phyloP scores from a whole-genome alignment of 2,888 invertebrate species.

The Trissolcus japonicus region DNA sequence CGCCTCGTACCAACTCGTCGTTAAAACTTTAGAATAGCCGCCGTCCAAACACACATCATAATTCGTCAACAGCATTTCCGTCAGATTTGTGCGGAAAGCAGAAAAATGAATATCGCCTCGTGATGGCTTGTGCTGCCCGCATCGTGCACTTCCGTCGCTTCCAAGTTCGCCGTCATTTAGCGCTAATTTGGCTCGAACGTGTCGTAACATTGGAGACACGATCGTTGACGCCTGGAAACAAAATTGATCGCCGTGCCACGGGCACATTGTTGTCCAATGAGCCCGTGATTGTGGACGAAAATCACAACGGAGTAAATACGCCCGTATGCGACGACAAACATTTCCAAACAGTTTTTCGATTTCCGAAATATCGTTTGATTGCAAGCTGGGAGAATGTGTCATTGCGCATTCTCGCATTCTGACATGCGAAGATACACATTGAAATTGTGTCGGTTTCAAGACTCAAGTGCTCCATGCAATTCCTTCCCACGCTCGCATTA shows the following conservation, averaged over 20 bases:
- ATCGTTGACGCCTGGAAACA: constrained; percentile 49
- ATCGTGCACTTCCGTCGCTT: constrained; percentile 24
- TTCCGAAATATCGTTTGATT: constrained; percentile 24
- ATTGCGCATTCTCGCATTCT: constrained; percentile 21
- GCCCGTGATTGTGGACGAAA: constrained; percentile 31
- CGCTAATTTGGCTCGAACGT: constrained; percentile 40
- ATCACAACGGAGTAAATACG: constrained; percentile 52
- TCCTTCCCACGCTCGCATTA: constrained; percentile 47
- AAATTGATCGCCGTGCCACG: constrained; percentile 46
- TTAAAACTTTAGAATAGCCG: too few relatives aligned
- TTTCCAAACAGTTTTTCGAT: constrained; percentile 31
- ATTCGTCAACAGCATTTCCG: constrained; percentile 24
- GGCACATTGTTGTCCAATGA: constrained; percentile 55
- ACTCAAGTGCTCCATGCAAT: constrained; percentile 8
- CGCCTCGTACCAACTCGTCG: background rate
- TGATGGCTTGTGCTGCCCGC: constrained; percentile 14
- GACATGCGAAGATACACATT: constrained; percentile 15
- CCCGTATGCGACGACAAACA: constrained; percentile 44
- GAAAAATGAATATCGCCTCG: constrained; percentile 4
- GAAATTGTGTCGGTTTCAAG: background rate
- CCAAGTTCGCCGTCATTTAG: constrained; percentile 35
- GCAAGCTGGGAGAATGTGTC: background rate
- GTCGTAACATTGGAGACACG: constrained; percentile 26
- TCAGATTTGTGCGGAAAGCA: constrained; percentile 30
- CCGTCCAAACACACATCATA: background rate